These are phyloP conservation scores for Prosapia bicincta DNA, from an alignment of 2,888 invertebrate species.

Conservation along the genomic window DNA sequence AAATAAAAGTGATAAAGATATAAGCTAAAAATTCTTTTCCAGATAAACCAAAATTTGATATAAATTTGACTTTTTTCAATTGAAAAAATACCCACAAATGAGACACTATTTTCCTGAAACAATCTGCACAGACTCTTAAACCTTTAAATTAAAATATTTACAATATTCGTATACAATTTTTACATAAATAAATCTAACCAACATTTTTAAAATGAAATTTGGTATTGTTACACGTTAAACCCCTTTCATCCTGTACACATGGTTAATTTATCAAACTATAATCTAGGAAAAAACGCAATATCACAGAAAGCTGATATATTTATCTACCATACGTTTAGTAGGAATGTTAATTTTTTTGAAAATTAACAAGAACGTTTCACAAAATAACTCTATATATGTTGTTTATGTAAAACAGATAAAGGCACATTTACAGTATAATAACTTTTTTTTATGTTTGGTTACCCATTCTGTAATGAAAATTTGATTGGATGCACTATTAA, in stretches of 20 bases:
- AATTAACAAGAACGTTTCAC: background rate
- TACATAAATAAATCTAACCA: background rate
- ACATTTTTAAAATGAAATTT: background rate
- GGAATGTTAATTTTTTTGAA: background rate
- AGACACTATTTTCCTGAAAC: too few species aligned
- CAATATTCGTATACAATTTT: background rate
- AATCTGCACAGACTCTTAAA: too few species aligned
- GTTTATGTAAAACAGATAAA: background rate
- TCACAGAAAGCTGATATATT: slow-evolving; percentile 2
- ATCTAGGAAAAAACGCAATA: background rate
- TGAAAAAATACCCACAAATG: too few species aligned
- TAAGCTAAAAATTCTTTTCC: too few species aligned
- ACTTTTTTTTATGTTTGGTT: background rate
- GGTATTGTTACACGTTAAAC: background rate
- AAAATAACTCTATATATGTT: background rate
- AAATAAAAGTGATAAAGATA: too few species aligned
- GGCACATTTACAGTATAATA: background rate
- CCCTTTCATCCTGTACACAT: background rate
- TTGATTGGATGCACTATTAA: background rate
- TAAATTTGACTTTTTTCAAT: too few species aligned
- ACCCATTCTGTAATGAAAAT: background rate
- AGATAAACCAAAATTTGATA: too few species aligned
- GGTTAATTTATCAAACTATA: background rate
- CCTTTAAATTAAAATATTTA: background rate
- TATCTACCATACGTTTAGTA: background rate